Conservation (phyloP, 2,113 vertebrate genomes). For the Sinocyclocheilus rhinocerous region DNA sequence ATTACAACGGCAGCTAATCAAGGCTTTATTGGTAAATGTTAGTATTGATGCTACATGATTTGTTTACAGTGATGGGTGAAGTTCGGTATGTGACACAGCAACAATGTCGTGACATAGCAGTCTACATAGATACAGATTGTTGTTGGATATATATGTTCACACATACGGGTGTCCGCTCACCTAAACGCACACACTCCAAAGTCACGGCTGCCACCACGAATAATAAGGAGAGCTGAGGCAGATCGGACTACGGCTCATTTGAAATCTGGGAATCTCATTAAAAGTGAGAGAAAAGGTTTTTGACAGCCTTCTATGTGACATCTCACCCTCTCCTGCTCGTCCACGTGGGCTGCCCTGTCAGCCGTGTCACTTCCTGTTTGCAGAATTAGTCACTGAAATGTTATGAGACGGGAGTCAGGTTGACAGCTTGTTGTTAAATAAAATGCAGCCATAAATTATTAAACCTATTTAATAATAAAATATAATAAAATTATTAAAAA, state of each 20-base stretch:
- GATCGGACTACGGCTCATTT: slow-evolving; percentile 61
- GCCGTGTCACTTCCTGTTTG: slow-evolving; percentile 75
- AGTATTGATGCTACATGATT: slow-evolving; percentile 51
- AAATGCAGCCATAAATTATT: slow-evolving; percentile 67
- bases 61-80: neutral
- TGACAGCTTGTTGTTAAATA: slow-evolving; percentile 73
- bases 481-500: too few relatives aligned
- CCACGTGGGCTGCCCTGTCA: slow-evolving; percentile 68
- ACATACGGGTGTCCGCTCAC: neutral
- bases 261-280: slow-evolving; percentile 70
- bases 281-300: slow-evolving; percentile 63
- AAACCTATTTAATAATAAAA: too few relatives aligned
- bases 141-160: neutral
- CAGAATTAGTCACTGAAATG: slow-evolving; percentile 59
- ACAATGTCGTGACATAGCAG: neutral
- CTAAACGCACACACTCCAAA: slow-evolving; percentile 1
- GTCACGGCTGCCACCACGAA: slow-evolving; percentile 48
- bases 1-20: slow-evolving; percentile 68
- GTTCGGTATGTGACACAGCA: slow-evolving; percentile 19
- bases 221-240: slow-evolving; percentile 61
- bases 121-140: neutral
- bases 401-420: slow-evolving; percentile 57
- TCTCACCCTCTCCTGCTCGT: slow-evolving; percentile 60
- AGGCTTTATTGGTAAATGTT: slow-evolving; percentile 49
- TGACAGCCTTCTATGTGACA: slow-evolving; percentile 54